Evolutionary conservation across 2,888 invertebrate genomes (phyloP).

Genomic region (Elmis aenea): DNA sequence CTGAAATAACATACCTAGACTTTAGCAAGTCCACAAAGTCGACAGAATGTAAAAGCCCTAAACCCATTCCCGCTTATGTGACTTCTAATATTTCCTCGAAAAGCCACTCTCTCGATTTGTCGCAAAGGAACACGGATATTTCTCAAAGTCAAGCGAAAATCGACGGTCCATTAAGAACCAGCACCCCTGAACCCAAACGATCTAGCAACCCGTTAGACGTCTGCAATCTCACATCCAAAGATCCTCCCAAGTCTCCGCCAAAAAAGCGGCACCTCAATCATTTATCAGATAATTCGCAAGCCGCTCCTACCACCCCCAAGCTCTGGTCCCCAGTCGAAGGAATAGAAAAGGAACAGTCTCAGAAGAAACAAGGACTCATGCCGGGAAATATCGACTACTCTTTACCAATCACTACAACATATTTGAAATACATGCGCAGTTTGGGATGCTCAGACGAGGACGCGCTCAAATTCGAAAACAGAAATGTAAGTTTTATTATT

Average conservation of each 20-base stretch:
- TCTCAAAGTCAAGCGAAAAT: slow-evolving; percentile 32
- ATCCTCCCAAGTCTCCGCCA: slow-evolving; percentile 51
- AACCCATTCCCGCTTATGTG: slow-evolving; percentile 18
- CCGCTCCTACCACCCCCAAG: slow-evolving; percentile 51
- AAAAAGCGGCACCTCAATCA: slow-evolving; percentile 48
- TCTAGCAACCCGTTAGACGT: slow-evolving; percentile 60
- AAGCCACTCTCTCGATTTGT: slow-evolving; percentile 26
- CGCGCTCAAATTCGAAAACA: slow-evolving; percentile 54
- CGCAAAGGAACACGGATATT: slow-evolving; percentile 38
- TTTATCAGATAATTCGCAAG: slow-evolving; percentile 33
- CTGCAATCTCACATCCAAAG: slow-evolving; percentile 58
- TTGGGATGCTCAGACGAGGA: slow-evolving; percentile 61
- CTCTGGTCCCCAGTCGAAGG: slow-evolving; percentile 56
- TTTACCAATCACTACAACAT: slow-evolving; percentile 85
- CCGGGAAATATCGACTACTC: slow-evolving; percentile 69
- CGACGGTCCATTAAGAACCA: slow-evolving; percentile 31
- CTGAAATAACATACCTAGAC: slow-evolving; percentile 28
- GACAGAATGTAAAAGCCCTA: slow-evolving; percentile 24
- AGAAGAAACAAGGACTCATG: slow-evolving; percentile 31
- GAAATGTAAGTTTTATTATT: slow-evolving; percentile 52
- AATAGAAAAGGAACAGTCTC: slow-evolving; percentile 32
- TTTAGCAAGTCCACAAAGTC: slow-evolving; percentile 24
- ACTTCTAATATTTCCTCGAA: slow-evolving; percentile 21
- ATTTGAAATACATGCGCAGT: slow-evolving; percentile 78
- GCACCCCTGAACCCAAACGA: slow-evolving; percentile 40